Evolutionary conservation across 1,140 invertebrate species (phyloP), one percentile per base, ranked within the genome.

Genomic region (Hesperophylax magnus): DNA sequence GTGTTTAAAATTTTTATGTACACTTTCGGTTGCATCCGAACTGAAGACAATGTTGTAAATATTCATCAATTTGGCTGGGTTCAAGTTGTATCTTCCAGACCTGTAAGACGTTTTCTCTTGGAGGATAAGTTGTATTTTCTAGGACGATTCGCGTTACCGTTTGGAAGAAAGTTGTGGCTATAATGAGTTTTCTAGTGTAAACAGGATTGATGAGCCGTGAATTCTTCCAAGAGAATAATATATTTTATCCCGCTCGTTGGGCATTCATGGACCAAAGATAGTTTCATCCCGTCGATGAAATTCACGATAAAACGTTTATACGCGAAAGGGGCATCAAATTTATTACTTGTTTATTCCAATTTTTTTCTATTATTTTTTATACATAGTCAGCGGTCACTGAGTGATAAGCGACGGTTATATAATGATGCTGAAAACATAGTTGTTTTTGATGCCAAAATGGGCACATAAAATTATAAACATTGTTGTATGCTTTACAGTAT

Each of bases 131-230:
- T 20, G 39, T 54, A 14, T 72, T 72, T 31, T 72, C 24, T 52
- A 53, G 18, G 69, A 53, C 20, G 69, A 72, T 53, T 72, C 69
- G 47, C 2, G 52, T 22, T 53, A 20, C 47, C 20, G 47, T 24
- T 54, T 22, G 47, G 47, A n/a, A 53, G 69, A 24, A 47, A 72
- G 52, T 18, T 9, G 39, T 54, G 39, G 9, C 20, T 17, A 31
- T 54, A 54, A 72, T 72, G 69, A 72, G 69, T 53, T 53, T 22
- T 72, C 20, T 72, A 20, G 52, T 53, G 69, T 72, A 72, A 72
- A 72, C 69, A 54, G 18, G 69, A 72, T 72, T 72, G 69, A 72
- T 72, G 69, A 72, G 17, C 69, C 69, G 69, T 72, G 69, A 72
- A 72, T 54, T 54, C 17, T 53, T 24, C 27, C 14, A 56, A 52